Evolutionary conservation across 2,113 vertebrate genomes (phyloP).

Genomic region (Apistogramma diplotaenia): DNA sequence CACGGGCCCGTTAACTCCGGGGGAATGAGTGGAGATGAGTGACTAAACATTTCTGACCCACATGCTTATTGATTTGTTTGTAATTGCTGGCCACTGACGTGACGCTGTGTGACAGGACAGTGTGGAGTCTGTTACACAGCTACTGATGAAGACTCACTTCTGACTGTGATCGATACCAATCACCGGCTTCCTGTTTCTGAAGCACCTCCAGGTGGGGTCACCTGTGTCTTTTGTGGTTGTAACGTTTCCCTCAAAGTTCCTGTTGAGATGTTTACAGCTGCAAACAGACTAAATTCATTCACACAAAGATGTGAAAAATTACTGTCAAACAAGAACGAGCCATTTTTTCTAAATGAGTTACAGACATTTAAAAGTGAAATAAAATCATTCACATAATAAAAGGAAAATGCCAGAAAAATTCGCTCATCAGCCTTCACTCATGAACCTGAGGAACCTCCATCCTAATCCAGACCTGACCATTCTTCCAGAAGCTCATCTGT

Average conservation of each 20-base stretch:
- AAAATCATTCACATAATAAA: background rate
- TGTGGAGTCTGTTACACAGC: background rate
- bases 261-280: background rate
- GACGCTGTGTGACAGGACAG: background rate
- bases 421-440: no score
- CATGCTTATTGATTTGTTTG: constrained; percentile 27
- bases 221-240: background rate
- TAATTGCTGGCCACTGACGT: constrained; percentile 6
- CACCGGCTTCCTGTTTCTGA: background rate
- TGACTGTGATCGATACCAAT: background rate
- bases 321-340: background rate
- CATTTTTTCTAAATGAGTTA: background rate
- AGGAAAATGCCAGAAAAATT: no score
- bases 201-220: background rate
- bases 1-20: constrained; percentile 6
- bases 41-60: constrained; percentile 9
- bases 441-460: no score
- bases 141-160: background rate
- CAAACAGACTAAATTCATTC: background rate
- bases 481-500: no score
- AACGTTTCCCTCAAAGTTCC: background rate
- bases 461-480: no score
- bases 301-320: background rate
- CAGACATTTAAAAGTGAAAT: background rate
- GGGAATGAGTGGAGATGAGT: background rate